Base-by-base conservation (phyloP, 2,113 vertebrate species). In the Sardina pilchardus region DNA sequence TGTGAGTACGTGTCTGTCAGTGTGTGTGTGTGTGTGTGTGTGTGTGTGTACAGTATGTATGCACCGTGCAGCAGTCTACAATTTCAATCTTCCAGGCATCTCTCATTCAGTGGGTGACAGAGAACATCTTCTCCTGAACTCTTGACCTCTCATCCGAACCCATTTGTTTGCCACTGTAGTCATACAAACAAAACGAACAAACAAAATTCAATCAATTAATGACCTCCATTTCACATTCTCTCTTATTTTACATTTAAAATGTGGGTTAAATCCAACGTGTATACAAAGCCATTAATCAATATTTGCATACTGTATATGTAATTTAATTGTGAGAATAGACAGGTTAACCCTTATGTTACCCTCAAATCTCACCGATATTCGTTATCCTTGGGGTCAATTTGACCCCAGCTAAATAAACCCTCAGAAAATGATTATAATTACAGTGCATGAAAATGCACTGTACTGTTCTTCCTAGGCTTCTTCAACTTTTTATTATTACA, bases 81-180 rank as follows among this genome's bases (percentile, higher is more conserved):
- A 59, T 63, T 63, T 1, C 16, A 21, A 14, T 47, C 63, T 30
- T 10, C n/a, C n/a, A 67, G 80, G 39, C 39, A 42, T 42, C 17
- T 87, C 50, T 89, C 48, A 92, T 12, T 89, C 86, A 80, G 53
- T 85, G 44, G 34, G n/a, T 24, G 86, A 88, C 4, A 90, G 39
- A 45, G 86, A 81, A 53, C 91, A 92, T 21, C 43, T 89, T 47
- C 89, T 89, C 82, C 87, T 87, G 81, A 92, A 90, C 36, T 90
- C 90, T 26, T 92, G 89, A 6, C 90, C 91, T 10, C 71, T 0
- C 12, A 44, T 3, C 34, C 63, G 78, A 71, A 92, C 89, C 90
- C 90, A 91, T 81, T 88, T 92, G 82, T 90, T 92, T 47, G 91
- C 87, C 81, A 91, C 91, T 90, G 85, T 10, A 87, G 87, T 43